Evolutionary conservation across 2,797 vertebrate genomes (phyloP).

Genomic region (Rhynchotus rufescens): DNA sequence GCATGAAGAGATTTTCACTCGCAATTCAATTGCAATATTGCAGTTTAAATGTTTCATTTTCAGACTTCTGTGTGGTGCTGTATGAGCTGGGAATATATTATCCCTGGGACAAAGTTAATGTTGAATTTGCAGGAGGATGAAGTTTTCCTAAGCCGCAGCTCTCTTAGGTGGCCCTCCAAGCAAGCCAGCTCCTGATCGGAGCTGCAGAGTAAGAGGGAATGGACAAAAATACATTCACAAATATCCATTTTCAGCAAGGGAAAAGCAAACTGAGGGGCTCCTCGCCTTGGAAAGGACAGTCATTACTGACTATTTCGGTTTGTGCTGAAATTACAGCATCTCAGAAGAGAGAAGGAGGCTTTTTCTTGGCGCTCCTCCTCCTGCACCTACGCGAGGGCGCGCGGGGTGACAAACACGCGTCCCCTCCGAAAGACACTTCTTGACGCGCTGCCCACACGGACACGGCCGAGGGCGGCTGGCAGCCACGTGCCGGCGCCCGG

Average conservation of each 20-base stretch:
- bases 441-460: conserved; percentile 63
- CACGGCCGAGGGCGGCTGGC: conserved; percentile 62
- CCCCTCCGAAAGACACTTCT: neutral
- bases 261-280: neutral
- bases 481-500: conserved; percentile 53
- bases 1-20: neutral
- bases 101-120: neutral
- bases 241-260: neutral
- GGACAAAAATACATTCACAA: neutral
- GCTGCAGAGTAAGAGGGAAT: accelerated
- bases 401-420: neutral
- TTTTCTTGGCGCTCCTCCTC: neutral
- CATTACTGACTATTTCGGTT: neutral
- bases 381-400: neutral
- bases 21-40: conserved; percentile 19
- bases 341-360: too few species aligned
- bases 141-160: neutral
- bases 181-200: accelerated
- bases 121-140: neutral
- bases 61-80: neutral
- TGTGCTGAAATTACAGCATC: neutral
- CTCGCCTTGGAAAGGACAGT: accelerated
- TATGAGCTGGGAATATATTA: neutral
- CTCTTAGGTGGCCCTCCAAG: neutral
- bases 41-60: conserved; percentile 9